Evolutionary conservation across 2,888 invertebrate species (phyloP), one percentile per base, ranked within the genome.

Genomic region (Apeira syringaria): DNA sequence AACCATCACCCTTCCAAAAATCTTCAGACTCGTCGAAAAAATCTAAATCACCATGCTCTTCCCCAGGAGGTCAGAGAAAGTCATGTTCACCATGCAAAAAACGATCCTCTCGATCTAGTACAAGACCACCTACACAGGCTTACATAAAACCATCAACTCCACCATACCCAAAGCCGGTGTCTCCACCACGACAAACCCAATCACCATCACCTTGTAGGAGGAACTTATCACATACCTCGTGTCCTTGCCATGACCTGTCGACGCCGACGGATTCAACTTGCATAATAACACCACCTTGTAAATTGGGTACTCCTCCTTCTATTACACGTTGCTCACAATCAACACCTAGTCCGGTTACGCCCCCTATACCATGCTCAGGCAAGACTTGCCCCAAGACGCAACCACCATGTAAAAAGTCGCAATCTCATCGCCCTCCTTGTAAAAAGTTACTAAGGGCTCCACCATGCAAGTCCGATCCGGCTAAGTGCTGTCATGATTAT

Each of bases 401-500:
- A 20, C 20, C 20, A 6, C 20, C 20, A 1, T 20, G 20, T 7
- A 20, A 20, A 20, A 20, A 20, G 20, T 20, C 20, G 5, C 20
- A 7, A 20, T 20, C 20, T 6, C n/a, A n/a, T n/a, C 20, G 20
- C 20, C 20, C 20, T 3, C 20, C 6, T 20, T 20, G 20, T 7
- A 20, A 20, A 20, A 20, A 20, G 7, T 0, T 20, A 20, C 7
- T 5, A 6, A 20, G 7, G 7, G 4, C 13, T 13, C 7, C 27
- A 3, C 27, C 27, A 13, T 27, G 27, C 13, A 27, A 3, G 10
- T n/a, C 12, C 6, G n/a, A 13, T 12, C 27, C 27, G 7, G 5
- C 12, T 6, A 13, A 13, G n/a, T 27, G 46, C 2, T 53, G 56
- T 15, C 39, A 53, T 5, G 49, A 38, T 38, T 28, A 48, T 4